Evolutionary conservation across 2,797 vertebrate species (phyloP), one percentile per base, ranked within the genome.

Genomic region (Lacerta viridis): DNA sequence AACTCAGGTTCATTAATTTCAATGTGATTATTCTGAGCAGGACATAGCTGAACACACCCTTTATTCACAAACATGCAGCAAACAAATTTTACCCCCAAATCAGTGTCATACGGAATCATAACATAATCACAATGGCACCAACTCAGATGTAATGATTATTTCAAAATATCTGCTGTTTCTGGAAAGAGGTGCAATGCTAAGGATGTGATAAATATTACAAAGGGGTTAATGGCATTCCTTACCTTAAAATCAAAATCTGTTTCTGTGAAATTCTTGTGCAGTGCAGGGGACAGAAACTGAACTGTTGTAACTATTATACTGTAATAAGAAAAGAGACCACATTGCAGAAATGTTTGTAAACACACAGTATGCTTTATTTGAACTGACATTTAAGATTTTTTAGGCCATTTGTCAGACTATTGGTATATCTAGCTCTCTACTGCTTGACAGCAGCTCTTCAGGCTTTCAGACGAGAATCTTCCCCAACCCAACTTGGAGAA

Each of bases 191-290:
- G 59, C 76, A 64, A 75, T 68, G 50, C 36, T 81, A 82, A 90
- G 77, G 72, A 92, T 80, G 36, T 15, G 75, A 36, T 50, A 20
- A 20, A 36, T 50, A 15, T 78, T 91, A 94, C 95, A 33, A 80
- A 83, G 78, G 36, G 27, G 17, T 20, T 25, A 71, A 82, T 29
- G 82, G 85, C 95, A 88, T 4, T 92, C 85, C 92, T 75, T 95
- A 99, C 99, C 98, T 99, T 99, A 94, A 99, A 99, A 96, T 99
- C 99, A 93, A 99, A 99, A 96, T 99, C 99, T 2, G 98, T 97
- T 90, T 99, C 98, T 3, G 98, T 98, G 97, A 99, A 99, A 96
- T 99, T 99, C 97, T 99, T 99, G 96, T 99, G 99, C 94, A 99
- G 97, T 0, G 98, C 99, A 85, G 99, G 98, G 18, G 98, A 99